Base-by-base conservation (phyloP, 1,140 invertebrate genomes). In the Rhyacophila brunnea region DNA sequence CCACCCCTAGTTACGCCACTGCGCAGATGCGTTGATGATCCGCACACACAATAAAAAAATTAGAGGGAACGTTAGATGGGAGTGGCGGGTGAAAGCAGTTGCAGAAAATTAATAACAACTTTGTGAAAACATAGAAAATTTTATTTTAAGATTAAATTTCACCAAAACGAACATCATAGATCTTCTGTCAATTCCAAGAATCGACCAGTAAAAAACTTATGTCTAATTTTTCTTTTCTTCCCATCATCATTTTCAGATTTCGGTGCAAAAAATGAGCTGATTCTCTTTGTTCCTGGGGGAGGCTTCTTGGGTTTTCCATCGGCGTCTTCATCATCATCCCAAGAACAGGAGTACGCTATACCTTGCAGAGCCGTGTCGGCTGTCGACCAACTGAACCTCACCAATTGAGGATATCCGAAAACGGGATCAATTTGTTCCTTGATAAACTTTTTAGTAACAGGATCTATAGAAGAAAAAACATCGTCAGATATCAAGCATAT, bases 351-450 rank as follows among this genome's bases (percentile, higher is more conserved):
- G 32, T 85, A 76, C 5, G 89, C 89, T 46, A 88, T 82, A 15
- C 87, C 82, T 67, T 93, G 83, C 9, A 99, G 67, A 46, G 95
- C 86, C 28, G 85, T 86, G 47, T 87, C 85, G 0, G 95, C 90
- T 0, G 97, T 99, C 2, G 94, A 95, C 98, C 98, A 99, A 74
- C 95, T 97, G 70, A 99, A 98, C 50, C 98, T 79, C 0, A 99
- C 96, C n/a, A 99, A 78, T 20, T 89, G 83, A 0, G 96, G 93
- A 75, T 92, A 99, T 2, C 98, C 98, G 83, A 99, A 99, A 0
- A 99, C 84, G 23, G 83, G 81, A 77, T 99, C 92, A 43, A 96
- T 82, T 68, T 88, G 86, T 1, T 90, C 80, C 0, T 78, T 69
- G 36, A 99, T 80, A 80, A 98, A 99, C 52, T 88, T 88, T 74